phyloP scores from a whole-genome alignment of 2,113 vertebrate species.

The Ailurus styani region DNA sequence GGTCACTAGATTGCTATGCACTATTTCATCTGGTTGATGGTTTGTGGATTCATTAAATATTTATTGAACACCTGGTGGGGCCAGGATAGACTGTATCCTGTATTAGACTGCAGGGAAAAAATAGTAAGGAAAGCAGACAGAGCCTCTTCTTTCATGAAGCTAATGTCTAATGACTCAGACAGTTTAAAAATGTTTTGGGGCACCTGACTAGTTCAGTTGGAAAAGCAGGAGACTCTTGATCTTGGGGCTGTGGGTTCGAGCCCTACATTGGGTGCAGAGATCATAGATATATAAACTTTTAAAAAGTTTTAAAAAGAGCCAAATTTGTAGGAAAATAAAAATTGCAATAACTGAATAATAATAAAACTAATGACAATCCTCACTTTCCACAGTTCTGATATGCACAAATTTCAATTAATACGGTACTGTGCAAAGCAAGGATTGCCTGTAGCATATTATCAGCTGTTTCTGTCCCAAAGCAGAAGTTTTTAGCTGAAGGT shows the following conservation, averaged over 20 bases:
- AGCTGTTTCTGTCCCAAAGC: neutral
- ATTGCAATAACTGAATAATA: neutral
- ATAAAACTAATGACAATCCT: neutral
- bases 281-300: neutral
- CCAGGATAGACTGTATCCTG: neutral
- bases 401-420: neutral
- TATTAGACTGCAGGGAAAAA: neutral
- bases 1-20: neutral
- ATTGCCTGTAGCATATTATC: neutral
- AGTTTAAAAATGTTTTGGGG: neutral
- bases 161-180: neutral
- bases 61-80: neutral
- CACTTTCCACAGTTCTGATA: neutral
- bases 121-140: neutral
- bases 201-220: neutral
- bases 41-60: neutral
- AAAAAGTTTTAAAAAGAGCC: neutral
- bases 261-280: neutral
- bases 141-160: neutral
- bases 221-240: neutral
- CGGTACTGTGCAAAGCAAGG: neutral
- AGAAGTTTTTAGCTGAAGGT: neutral
- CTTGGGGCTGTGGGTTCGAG: neutral
- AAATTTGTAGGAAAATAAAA: neutral
- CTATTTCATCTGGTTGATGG: neutral